Conservation (phyloP, 2,113 vertebrate species). For the Chaetura pelagica region DNA sequence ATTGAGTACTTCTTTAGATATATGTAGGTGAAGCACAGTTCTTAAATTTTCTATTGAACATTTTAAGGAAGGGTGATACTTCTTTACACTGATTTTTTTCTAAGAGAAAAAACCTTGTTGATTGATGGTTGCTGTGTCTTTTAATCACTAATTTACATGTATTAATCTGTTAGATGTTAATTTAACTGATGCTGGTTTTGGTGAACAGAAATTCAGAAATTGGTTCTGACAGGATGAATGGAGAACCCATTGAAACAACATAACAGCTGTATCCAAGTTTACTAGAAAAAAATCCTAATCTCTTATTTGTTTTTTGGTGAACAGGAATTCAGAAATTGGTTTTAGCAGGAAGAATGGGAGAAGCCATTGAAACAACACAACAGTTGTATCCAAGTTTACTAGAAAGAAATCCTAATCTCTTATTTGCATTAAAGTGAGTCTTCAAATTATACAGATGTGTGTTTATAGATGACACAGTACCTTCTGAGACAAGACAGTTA, state of each 20-base stretch:
- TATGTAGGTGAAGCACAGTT: neutral
- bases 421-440: constrained; percentile 98
- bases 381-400: constrained; percentile 97
- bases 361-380: constrained; percentile 99
- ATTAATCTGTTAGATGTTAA: constrained; percentile 1
- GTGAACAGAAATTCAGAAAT: constrained; percentile 92
- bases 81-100: neutral
- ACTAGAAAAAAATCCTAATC: constrained; percentile 97
- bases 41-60: neutral
- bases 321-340: constrained; percentile 99
- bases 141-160: neutral
- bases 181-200: constrained; percentile 62
- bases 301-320: constrained; percentile 78
- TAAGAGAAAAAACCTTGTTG: neutral
- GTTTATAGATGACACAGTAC: constrained; percentile 67
- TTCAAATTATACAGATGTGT: constrained; percentile 70
- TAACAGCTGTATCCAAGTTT: constrained; percentile 97
- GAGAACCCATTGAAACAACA: constrained; percentile 97
- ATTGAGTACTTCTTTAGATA: neutral
- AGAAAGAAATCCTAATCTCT: constrained; percentile 97
- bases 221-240: constrained; percentile 96
- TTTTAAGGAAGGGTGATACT: constrained; percentile 21
- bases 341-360: constrained; percentile 98
- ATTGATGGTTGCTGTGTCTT: constrained; percentile 44
- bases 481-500: constrained; percentile 56